Base-by-base conservation (phyloP, 2,113 vertebrate species). In the Barbus barbus region DNA sequence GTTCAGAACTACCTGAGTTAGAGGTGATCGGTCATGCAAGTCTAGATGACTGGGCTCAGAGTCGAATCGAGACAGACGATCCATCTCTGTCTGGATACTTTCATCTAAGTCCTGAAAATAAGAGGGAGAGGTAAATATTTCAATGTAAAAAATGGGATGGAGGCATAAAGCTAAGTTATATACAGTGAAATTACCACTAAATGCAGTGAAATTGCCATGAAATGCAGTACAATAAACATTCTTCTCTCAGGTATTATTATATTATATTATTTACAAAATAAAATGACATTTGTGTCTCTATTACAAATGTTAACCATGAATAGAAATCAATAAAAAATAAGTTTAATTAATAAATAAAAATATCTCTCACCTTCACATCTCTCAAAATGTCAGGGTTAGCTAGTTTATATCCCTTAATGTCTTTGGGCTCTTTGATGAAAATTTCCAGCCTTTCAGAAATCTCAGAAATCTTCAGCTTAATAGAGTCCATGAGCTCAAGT, bases 401-500 rank as follows among this genome's bases (percentile, higher is more conserved):
- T 63, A 97, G 88, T 5, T 87, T 90, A 81, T 96, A 94, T 71
- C 89, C 92, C 0, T 89, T 93, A 88, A 97, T 86, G 81, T 94
- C 90, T 87, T 94, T 90, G 53, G 94, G 93, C 46, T 95, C 91
- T 24, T 93, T 91, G 85, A 93, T 92, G 88, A 95, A 94, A 0
- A 84, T 90, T 69, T 95, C 89, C 77, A 96, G 93, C 0, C 90
- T 91, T 65, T 92, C 91, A 4, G 92, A 91, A 36, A 97, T 93
- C 74, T 92, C 86, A 65, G 91, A 80, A 14, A 93, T 94, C 84
- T 95, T 92, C 46, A 94, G 92, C 91, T 98, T 95, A 22, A 95
- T 91, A 7, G 96, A 96, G 61, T 91, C 90, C 5, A 97, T 92
- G 69, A 96, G 92, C 67, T 95, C 90, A 83, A 97, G 91, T 4